A percentile compares a stretch with the other conserved stretches of the same genome.
Conservation (phyloP, 1,140 invertebrate genomes). For the Philopotamus ludificatus region DNA sequence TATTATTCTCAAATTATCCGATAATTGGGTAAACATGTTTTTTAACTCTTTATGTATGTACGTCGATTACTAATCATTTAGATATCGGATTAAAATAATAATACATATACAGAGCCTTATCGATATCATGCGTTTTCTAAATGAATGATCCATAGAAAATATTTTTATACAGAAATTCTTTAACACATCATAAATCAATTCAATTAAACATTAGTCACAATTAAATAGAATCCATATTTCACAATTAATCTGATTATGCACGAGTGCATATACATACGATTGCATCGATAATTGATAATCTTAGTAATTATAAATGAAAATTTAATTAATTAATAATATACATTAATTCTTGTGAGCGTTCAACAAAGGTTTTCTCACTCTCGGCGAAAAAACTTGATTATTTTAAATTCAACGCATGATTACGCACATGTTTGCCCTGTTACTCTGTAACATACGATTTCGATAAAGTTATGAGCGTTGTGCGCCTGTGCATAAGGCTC, state of each 20-base stretch:
- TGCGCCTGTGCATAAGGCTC: background rate
- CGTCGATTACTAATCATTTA: too few species aligned
- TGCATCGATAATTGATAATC: background rate
- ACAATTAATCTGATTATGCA: background rate
- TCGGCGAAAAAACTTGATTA: conserved; percentile 23
- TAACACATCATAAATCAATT: too few species aligned
- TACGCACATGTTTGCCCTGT: conserved; percentile 24
- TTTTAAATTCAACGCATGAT: conserved; percentile 38
- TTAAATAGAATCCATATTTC: too few species aligned
- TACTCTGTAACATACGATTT: background rate
- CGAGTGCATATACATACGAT: background rate
- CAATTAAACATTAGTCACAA: too few species aligned
- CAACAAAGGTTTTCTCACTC: conserved; percentile 30
- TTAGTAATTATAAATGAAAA: background rate
- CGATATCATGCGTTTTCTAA: too few species aligned
- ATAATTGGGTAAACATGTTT: too few species aligned
- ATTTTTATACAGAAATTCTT: too few species aligned
- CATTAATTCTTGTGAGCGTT: background rate
- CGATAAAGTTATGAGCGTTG: background rate
- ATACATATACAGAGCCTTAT: too few species aligned
- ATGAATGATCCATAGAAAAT: too few species aligned
- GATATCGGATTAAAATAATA: too few species aligned
- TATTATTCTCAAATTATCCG: too few species aligned
- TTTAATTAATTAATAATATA: conserved; percentile 9
- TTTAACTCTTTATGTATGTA: too few species aligned